Percentiles rank a stretch among this genome's conserved stretches.
phyloP scores from a whole-genome alignment of 23 tunicate genomes.

The Trididemnum miniatum region DNA sequence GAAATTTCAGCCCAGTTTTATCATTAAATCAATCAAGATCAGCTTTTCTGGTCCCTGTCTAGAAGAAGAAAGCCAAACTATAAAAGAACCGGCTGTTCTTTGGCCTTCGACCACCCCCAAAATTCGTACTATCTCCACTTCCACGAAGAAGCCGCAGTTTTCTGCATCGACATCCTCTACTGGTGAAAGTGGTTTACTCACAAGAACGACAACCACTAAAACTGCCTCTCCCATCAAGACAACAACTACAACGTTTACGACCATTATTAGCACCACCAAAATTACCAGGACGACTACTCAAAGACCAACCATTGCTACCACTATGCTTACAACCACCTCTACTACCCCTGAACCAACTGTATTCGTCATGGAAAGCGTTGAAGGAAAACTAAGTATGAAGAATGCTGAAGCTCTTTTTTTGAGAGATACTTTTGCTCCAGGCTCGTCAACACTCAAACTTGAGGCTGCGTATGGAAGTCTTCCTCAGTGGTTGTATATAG shows the following conservation, averaged over 20 bases:
- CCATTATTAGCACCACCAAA: neutral
- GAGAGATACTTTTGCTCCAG: neutral
- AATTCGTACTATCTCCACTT: neutral
- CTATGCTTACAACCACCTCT: neutral
- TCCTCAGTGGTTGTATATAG: conserved; percentile 51
- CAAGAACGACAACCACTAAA: conserved; percentile 22
- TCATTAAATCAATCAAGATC: conserved; percentile 40
- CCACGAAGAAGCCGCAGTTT: neutral
- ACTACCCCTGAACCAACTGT: neutral
- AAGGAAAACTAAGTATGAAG: neutral
- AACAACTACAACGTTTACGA: neutral
- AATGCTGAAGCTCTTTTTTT: neutral
- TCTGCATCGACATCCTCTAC: conserved; percentile 3
- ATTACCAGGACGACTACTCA: neutral
- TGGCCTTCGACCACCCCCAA: neutral
- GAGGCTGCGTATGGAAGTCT: neutral
- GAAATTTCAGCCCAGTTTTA: conserved; percentile 37
- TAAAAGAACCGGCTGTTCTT: neutral
- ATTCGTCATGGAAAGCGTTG: neutral
- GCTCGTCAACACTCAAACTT: neutral
- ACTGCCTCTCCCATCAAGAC: neutral
- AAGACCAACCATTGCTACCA: neutral
- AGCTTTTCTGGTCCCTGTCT: conserved; percentile 64
- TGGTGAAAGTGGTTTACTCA: neutral
- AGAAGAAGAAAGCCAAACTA: neutral